These are phyloP conservation scores for Cyprinodon brontotheroides DNA, from an alignment of 2,113 vertebrate genomes.

Conservation along the genomic window DNA sequence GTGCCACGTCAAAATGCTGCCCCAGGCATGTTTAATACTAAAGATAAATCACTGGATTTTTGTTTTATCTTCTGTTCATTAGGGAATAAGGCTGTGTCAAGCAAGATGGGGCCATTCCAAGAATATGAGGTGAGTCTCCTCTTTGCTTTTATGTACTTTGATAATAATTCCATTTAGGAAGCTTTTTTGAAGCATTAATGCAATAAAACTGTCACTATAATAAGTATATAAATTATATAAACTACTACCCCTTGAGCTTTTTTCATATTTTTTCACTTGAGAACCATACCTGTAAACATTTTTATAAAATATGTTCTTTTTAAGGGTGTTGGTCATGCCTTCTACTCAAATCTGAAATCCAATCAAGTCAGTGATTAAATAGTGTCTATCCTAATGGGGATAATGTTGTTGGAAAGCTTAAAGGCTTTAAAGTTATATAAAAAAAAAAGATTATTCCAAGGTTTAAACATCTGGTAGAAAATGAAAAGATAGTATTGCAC, in stretches of 20 bases:
- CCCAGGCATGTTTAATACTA: constrained; percentile 1
- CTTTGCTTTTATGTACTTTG: neutral
- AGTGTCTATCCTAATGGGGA: too few relatives aligned
- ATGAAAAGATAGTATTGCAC: too few relatives aligned
- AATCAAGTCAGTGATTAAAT: too few relatives aligned
- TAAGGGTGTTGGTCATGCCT: neutral
- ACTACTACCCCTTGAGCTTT: neutral
- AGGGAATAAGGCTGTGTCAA: constrained; percentile 55
- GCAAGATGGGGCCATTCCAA: constrained; percentile 89
- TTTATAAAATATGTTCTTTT: neutral
- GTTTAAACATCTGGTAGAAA: too few relatives aligned
- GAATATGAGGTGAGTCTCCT: constrained; percentile 81
- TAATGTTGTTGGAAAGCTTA: too few relatives aligned
- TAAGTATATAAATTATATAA: neutral
- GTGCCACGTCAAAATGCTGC: constrained; percentile 63
- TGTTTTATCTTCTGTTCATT: constrained; percentile 29
- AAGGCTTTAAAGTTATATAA: too few relatives aligned
- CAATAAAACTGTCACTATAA: neutral
- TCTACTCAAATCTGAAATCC: neutral
- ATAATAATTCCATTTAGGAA: neutral
- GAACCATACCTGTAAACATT: neutral
- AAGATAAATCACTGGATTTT: constrained; percentile 27
- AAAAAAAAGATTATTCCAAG: too few relatives aligned
- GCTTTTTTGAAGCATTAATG: neutral
- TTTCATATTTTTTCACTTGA: neutral